phyloP scores from a whole-genome alignment of 1,140 invertebrate genomes.

The Neodiprion lecontei region DNA sequence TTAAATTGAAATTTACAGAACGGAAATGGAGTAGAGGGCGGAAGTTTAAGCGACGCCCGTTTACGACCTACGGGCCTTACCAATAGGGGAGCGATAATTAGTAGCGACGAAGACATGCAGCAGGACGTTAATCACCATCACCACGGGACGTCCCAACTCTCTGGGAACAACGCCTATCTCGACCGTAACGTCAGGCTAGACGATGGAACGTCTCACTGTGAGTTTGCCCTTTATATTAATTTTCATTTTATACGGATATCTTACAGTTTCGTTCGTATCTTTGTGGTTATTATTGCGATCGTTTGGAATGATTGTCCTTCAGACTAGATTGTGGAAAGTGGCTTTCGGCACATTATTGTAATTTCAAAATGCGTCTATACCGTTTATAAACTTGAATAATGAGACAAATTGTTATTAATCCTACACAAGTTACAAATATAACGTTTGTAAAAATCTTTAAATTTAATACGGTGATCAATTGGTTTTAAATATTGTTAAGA shows the following conservation, averaged over 20 bases:
- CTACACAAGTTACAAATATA: too few relatives aligned
- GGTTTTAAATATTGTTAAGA: too few relatives aligned
- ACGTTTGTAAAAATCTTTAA: too few relatives aligned
- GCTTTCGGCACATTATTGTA: too few relatives aligned
- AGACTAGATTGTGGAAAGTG: too few relatives aligned
- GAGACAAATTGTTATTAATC: too few relatives aligned
- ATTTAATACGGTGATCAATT: too few relatives aligned
- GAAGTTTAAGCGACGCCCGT: conserved; percentile 49
- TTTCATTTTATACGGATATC: too few relatives aligned
- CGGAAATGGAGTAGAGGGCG: conserved; percentile 46
- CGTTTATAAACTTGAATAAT: too few relatives aligned
- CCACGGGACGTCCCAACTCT: conserved; percentile 41
- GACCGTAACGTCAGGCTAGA: conserved; percentile 55
- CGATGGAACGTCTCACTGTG: conserved; percentile 57
- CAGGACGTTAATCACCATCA: conserved; percentile 51
- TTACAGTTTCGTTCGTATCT: conserved; percentile 18
- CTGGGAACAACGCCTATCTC: conserved; percentile 50
- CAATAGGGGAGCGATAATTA: conserved; percentile 48
- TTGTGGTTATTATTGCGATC: conserved; percentile 9
- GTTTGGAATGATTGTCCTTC: neutral
- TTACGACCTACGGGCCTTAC: conserved; percentile 39
- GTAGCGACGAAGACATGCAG: conserved; percentile 58
- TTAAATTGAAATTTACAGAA: conserved; percentile 35
- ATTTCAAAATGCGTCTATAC: too few relatives aligned
- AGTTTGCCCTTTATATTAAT: conserved; percentile 25